Base-by-base conservation (phyloP, 2,888 invertebrate genomes). In the Thera obeliscata region DNA sequence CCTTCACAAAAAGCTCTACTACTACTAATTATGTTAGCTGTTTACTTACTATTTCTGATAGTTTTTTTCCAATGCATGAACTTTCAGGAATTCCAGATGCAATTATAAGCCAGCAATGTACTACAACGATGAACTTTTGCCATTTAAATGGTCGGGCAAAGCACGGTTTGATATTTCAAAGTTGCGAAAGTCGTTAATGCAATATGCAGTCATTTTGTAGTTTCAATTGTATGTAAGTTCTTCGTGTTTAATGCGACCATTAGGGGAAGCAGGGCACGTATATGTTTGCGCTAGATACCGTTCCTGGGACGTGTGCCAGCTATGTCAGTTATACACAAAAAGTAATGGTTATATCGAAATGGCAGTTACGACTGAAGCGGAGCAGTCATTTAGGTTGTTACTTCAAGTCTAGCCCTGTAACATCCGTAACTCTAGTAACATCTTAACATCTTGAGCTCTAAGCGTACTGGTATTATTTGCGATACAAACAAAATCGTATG, bases 81-180 rank as follows among this genome's bases (percentile, higher is more conserved):
- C 61, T 61, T 71, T 66, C 67, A 74, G 70, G 73, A 76, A 76
- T 77, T 61, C 71, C 64, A 75, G 73, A 78, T 78, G 74, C 78
- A 77, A 77, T 81, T 79, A 81, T 75, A 68, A 71, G 72, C 73
- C 75, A 78, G 78, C 78, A 77, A 77, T 78, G 76, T 74, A 74
- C 69, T 76, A 12, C 75, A 73, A 74, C 69, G 76, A 66, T 79
- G 78, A 85, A 86, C 85, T 86, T 85, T 85, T 71, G 80, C 81
- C 81, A 86, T 87, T 85, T 82, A 78, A 76, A 75, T 80, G 73
- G 74, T 76, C 71, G 71, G 72, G 72, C 77, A 77, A 77, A 76
- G 74, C 76, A 78, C 76, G 78, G 77, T 80, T 80, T 84, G 82
- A 82, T 84, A 84, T 84, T 84, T 83, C 77, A 72, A 70, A 81